phyloP scores from a whole-genome alignment of 1,140 invertebrate genomes.

The Drosophila kurseongensis region DNA sequence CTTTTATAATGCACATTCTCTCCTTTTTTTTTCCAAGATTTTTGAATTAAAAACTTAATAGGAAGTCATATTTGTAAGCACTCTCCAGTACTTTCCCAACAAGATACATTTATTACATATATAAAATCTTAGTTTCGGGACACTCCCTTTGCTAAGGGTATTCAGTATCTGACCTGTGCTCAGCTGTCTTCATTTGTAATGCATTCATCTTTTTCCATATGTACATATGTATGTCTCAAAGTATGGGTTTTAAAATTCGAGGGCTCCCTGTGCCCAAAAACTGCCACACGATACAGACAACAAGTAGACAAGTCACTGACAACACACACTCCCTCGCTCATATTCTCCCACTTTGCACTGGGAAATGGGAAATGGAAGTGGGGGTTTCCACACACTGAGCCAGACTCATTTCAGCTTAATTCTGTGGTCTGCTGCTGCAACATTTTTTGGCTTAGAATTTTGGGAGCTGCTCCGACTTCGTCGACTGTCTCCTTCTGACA shows the following conservation, averaged over 20 bases:
- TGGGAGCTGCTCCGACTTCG: conserved; percentile 34
- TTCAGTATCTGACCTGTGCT: conserved; percentile 18
- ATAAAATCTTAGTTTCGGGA: fast-evolving
- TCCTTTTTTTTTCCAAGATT: no score
- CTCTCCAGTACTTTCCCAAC: no score
- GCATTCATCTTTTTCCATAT: conserved; percentile 70
- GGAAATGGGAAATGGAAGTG: no score
- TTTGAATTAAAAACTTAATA: not conserved
- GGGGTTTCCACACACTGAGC: not conserved
- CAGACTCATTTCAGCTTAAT: conserved; percentile 62
- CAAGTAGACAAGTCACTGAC: conserved; percentile 74
- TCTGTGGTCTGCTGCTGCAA: conserved; percentile 55
- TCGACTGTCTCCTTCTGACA: conserved; percentile 44
- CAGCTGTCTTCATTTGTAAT: conserved; percentile 63
- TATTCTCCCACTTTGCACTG: not conserved
- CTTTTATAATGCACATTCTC: no score
- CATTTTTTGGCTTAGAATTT: conserved; percentile 61
- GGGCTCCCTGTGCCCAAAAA: conserved; percentile 28
- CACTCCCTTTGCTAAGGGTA: not conserved
- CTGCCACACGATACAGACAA: conserved; percentile 71
- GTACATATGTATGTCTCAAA: conserved; percentile 24
- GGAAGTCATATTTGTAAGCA: not conserved
- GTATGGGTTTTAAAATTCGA: conserved; percentile 38
- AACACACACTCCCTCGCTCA: conserved; percentile 34
- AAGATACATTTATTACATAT: no score